These are phyloP conservation scores for Xenops minutus DNA, from an alignment of 2,797 vertebrate species.

Conservation along the genomic window DNA sequence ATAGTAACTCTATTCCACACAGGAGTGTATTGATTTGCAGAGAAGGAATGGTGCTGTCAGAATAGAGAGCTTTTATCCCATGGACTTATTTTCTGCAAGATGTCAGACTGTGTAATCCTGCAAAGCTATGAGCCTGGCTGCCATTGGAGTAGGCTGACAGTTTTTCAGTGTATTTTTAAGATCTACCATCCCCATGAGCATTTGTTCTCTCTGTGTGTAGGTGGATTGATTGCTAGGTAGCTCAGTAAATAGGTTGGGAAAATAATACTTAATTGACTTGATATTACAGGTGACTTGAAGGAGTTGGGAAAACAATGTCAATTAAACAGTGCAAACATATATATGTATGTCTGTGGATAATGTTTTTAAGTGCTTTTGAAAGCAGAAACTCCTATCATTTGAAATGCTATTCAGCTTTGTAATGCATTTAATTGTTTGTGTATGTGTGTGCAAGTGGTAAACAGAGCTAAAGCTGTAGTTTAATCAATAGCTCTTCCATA, in stretches of 20 bases:
- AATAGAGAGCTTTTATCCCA: conserved; percentile 62
- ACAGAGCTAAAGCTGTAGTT: background rate
- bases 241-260: conserved; percentile 72
- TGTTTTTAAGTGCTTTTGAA: conserved; percentile 53
- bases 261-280: conserved; percentile 73
- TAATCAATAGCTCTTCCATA: conserved; percentile 45
- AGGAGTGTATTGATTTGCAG: conserved; percentile 48
- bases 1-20: background rate
- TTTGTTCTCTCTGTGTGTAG: conserved; percentile 59
- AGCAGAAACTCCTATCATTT: conserved; percentile 30
- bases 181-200: conserved; percentile 41
- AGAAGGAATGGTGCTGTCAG: conserved; percentile 17
- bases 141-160: conserved; percentile 60
- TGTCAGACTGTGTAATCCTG: conserved; percentile 68
- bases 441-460: conserved; percentile 5
- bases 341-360: background rate
- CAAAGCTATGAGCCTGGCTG: conserved; percentile 55
- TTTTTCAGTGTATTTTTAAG: conserved; percentile 52
- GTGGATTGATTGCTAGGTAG: conserved; percentile 69
- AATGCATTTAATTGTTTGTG: conserved; percentile 47
- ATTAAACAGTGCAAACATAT: conserved; percentile 50
- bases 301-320: conserved; percentile 71
- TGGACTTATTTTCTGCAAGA: conserved; percentile 62
- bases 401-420: conserved; percentile 9
- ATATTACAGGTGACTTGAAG: conserved; percentile 70